Percentiles rank a stretch among this genome's conserved stretches.
Conservation (phyloP, 2,888 invertebrate genomes). For the Encarsia formosa region DNA sequence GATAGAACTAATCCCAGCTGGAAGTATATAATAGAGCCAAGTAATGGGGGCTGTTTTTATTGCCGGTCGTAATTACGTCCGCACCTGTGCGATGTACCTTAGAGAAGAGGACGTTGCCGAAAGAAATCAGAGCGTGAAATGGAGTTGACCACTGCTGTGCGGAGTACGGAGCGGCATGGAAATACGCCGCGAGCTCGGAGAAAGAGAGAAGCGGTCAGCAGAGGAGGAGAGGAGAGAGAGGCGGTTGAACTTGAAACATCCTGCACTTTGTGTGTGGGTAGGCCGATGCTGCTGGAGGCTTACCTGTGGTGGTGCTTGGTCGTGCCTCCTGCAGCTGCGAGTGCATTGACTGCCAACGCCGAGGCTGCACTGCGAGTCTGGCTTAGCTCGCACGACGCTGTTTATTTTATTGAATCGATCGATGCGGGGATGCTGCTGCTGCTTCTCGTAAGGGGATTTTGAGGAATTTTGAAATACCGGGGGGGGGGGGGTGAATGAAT, state of each 20-base stretch:
- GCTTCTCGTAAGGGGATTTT: background rate
- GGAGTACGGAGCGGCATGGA: slow-evolving; percentile 11
- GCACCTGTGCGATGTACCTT: no score
- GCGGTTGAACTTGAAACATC: slow-evolving; percentile 17
- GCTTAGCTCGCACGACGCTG: no score
- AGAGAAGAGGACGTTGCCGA: background rate
- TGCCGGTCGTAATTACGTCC: no score
- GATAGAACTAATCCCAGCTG: no score
- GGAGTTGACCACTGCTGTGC: slow-evolving; percentile 21
- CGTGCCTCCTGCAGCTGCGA: no score
- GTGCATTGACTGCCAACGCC: no score
- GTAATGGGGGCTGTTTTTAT: no score
- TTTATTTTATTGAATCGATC: no score
- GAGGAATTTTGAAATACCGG: no score
- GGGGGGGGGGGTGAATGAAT: no score
- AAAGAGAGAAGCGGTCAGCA: background rate
- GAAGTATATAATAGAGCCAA: no score
- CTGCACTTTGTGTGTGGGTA: background rate
- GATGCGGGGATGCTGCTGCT: background rate
- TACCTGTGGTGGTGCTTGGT: no score
- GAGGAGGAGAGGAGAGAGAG: background rate
- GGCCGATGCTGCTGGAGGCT: background rate
- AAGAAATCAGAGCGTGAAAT: slow-evolving; percentile 20
- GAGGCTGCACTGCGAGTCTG: background rate
- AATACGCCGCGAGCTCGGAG: slow-evolving; percentile 5